These are phyloP conservation scores for Streblospio benedicti DNA, from an alignment of 1,140 invertebrate species.

Conservation along the genomic window DNA sequence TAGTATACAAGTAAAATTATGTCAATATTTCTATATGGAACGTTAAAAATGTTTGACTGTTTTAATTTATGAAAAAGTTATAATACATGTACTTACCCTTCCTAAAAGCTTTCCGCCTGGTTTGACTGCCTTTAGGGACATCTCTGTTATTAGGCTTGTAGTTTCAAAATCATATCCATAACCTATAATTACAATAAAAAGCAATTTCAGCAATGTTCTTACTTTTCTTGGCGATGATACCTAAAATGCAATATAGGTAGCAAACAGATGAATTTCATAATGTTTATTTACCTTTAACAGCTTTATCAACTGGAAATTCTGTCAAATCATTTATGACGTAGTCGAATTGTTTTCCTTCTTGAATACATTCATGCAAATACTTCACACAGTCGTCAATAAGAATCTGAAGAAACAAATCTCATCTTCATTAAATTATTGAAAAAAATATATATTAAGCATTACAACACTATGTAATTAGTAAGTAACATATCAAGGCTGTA, in stretches of 20 bases:
- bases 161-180: slow-evolving; percentile 19
- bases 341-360: slow-evolving; percentile 72
- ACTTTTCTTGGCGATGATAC: neutral
- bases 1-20: slow-evolving; percentile 12
- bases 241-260: neutral
- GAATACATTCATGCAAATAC: slow-evolving; percentile 68
- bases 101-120: slow-evolving; percentile 77
- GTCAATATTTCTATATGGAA: slow-evolving; percentile 6
- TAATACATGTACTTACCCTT: slow-evolving; percentile 58
- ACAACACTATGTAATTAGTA: too few species aligned
- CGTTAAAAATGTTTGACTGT: slow-evolving; percentile 6
- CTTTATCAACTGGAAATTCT: slow-evolving; percentile 62
- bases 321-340: slow-evolving; percentile 87
- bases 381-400: slow-evolving; percentile 82
- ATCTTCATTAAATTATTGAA: too few species aligned
- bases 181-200: slow-evolving; percentile 11
- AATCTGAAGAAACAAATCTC: slow-evolving; percentile 58
- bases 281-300: slow-evolving; percentile 17
- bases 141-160: slow-evolving; percentile 56
- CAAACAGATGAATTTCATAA: neutral
- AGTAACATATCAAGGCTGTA: too few species aligned
- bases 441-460: too few species aligned
- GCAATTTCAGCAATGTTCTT: neutral
- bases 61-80: neutral
- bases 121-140: slow-evolving; percentile 68